These are phyloP conservation scores for Drosophila lutescens DNA, from an alignment of 2,888 invertebrate genomes.

Conservation along the genomic window DNA sequence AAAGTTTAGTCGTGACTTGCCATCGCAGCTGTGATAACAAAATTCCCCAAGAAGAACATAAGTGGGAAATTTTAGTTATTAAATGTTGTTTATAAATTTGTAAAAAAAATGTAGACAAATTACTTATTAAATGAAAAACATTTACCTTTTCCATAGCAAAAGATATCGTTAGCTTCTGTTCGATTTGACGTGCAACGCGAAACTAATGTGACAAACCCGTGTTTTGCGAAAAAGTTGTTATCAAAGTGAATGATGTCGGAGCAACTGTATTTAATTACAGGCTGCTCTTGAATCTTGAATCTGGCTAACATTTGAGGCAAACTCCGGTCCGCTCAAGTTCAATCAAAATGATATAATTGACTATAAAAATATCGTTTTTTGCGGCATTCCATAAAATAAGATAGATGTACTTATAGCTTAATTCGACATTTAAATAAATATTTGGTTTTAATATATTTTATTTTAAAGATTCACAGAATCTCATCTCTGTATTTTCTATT, in stretches of 20 bases:
- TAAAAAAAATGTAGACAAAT: too few species aligned
- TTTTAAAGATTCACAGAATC: not conserved
- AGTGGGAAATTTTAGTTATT: not conserved
- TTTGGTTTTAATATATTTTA: not conserved
- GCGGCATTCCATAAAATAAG: not conserved
- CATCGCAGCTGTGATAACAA: constrained; percentile 15
- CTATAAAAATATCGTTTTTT: constrained; percentile 1
- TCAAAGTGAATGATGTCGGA: constrained; percentile 12
- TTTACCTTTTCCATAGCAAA: not conserved
- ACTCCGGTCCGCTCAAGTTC: constrained; percentile 14
- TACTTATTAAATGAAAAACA: too few species aligned
- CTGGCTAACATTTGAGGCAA: constrained; percentile 7
- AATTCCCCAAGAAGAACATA: constrained; percentile 3
- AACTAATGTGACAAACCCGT: constrained; percentile 37
- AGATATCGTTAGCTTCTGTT: constrained; percentile 14
- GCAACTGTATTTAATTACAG: constrained; percentile 17
- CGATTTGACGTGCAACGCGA: constrained; percentile 23
- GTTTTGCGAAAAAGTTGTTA: constrained; percentile 10
- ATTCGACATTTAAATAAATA: constrained; percentile 1
- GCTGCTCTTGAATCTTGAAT: constrained; percentile 29
- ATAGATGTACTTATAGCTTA: not conserved
- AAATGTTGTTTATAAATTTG: too few species aligned
- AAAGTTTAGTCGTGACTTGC: constrained; percentile 33
- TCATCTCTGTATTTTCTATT: not conserved
- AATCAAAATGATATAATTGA: constrained; percentile 5